These are phyloP conservation scores for Neoseiulus cucumeris DNA, from an alignment of 1,140 invertebrate species.

Conservation along the genomic window DNA sequence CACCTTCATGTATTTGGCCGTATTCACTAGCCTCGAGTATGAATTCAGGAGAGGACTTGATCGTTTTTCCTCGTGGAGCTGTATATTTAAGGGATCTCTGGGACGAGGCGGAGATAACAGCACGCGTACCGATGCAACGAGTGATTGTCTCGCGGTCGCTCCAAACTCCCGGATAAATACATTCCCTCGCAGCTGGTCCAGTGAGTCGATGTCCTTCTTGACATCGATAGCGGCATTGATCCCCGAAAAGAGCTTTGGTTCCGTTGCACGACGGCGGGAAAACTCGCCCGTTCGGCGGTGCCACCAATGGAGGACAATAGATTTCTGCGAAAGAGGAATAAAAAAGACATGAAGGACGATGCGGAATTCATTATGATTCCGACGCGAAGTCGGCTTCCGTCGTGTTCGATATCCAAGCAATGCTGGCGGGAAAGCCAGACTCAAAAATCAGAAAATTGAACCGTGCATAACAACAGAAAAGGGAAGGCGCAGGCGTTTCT, in stretches of 20 bases:
- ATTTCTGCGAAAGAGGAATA: slow-evolving; percentile 29
- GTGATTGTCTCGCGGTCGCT: slow-evolving; percentile 27
- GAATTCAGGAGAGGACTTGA: too few species aligned
- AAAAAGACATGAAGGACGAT: background rate
- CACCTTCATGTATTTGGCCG: too few species aligned
- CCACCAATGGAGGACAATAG: slow-evolving; percentile 33
- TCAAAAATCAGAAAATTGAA: too few species aligned
- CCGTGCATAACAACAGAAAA: too few species aligned
- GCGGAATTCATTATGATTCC: too few species aligned
- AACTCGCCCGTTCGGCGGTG: slow-evolving; percentile 31
- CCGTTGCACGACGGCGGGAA: slow-evolving; percentile 31
- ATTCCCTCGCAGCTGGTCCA: slow-evolving; percentile 31
- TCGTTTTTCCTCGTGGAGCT: too few species aligned
- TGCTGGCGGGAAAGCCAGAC: too few species aligned
- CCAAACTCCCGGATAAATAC: slow-evolving; percentile 33
- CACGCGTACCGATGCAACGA: slow-evolving; percentile 31
- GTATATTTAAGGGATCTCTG: too few species aligned
- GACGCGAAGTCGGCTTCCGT: too few species aligned
- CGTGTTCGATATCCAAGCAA: too few species aligned
- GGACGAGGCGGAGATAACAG: slow-evolving; percentile 2
- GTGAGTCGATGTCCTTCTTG: slow-evolving; percentile 34
- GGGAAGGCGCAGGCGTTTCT: too few species aligned
- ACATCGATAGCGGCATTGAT: slow-evolving; percentile 35
- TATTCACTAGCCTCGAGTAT: too few species aligned
- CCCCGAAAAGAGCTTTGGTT: slow-evolving; percentile 32